Conservation (phyloP, 2,113 vertebrate genomes). For the Aythya baeri region DNA sequence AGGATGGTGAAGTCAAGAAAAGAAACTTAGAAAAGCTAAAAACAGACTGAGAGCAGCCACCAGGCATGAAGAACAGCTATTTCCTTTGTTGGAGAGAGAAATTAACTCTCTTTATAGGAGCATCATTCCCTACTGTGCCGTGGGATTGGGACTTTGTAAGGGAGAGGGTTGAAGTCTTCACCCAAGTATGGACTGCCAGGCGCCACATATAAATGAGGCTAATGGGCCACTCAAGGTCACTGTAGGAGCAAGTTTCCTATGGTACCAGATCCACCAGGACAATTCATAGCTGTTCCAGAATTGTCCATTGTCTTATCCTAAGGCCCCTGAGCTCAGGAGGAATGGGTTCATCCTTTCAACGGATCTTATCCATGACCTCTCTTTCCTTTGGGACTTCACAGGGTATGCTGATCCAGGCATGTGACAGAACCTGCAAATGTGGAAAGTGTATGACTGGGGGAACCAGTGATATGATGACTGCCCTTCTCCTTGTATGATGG, state of each 20-base stretch:
- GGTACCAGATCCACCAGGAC: neutral
- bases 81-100: neutral
- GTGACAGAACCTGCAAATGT: neutral
- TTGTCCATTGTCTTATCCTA: neutral
- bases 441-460: neutral
- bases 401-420: accelerated
- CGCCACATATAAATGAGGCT: neutral
- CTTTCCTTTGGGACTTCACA: neutral
- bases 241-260: neutral
- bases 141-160: neutral
- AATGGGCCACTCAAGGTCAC: neutral
- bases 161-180: neutral
- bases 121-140: neutral
- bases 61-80: neutral
- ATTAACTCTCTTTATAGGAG: neutral
- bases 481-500: neutral
- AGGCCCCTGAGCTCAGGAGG: neutral
- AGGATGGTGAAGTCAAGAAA: conserved; percentile 52
- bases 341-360: neutral
- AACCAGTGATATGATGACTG: accelerated
- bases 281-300: neutral
- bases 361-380: neutral
- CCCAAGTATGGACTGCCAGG: neutral
- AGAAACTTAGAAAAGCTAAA: conserved; percentile 54
- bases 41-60: neutral